Percentiles rank a stretch among this genome's conserved stretches.
These are phyloP conservation scores for Ceratitis capitata DNA, from an alignment of 1,140 invertebrate species.

Conservation along the genomic window DNA sequence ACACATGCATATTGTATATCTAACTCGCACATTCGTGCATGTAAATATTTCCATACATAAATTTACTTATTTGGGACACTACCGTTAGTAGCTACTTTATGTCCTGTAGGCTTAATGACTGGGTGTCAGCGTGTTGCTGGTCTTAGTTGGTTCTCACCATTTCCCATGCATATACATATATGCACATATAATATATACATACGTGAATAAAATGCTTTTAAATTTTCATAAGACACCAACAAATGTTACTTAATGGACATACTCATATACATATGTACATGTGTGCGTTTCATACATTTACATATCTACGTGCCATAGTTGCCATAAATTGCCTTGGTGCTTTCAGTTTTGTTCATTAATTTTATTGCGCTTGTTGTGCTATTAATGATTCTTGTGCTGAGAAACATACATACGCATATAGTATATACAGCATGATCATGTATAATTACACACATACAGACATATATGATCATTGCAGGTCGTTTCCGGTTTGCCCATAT, in stretches of 20 bases:
- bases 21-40: not conserved
- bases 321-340: not conserved
- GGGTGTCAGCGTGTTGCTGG: not conserved
- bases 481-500: conserved; percentile 35
- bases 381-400: not conserved
- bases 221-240: conserved; percentile 5
- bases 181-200: not conserved
- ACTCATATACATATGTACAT: not conserved
- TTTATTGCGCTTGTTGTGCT: not conserved
- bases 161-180: not conserved
- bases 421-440: no score
- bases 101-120: not conserved
- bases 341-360: not conserved
- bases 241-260: not conserved
- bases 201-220: not conserved
- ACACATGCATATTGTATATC: not conserved
- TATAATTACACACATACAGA: no score
- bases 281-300: no score
- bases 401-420: not conserved
- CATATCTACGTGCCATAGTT: no score
- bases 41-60: conserved; percentile 23
- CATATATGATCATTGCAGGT: conserved; percentile 19
- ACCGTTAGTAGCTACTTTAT: conserved; percentile 28
- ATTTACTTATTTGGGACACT: conserved; percentile 29
- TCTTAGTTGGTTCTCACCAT: not conserved